Evolutionary conservation across 2,113 vertebrate genomes (phyloP).

Genomic region (Forbesichthys papilliferus): DNA sequence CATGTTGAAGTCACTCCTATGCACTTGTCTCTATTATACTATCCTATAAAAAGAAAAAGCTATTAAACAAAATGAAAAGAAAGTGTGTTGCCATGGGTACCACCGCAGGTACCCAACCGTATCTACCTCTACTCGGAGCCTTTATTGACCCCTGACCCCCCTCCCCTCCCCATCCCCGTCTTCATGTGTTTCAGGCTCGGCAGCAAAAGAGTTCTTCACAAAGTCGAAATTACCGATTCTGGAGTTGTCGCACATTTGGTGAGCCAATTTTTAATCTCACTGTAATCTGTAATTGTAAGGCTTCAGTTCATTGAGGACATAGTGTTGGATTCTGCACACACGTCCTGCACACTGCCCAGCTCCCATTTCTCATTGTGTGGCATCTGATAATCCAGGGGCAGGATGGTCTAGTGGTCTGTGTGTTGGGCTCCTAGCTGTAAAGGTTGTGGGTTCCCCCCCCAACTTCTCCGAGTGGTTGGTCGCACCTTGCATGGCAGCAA

Average conservation of each 20-base stretch:
- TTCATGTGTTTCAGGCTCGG: conserved; percentile 82
- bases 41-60: neutral
- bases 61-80: no score
- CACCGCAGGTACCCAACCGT: no score
- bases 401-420: no score
- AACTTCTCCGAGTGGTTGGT: no score
- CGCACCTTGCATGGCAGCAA: no score
- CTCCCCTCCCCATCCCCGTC: neutral
- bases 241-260: conserved; percentile 99
- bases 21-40: neutral
- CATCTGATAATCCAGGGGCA: neutral
- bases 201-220: conserved; percentile 99
- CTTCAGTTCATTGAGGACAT: neutral
- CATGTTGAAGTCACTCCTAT: neutral
- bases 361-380: neutral
- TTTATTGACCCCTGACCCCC: neutral
- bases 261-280: conserved; percentile 61
- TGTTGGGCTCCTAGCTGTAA: no score
- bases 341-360: neutral
- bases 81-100: no score
- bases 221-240: conserved; percentile 99
- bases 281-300: neutral
- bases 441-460: no score
- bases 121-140: no score
- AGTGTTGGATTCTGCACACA: neutral